Evolutionary conservation across 2,797 vertebrate genomes (phyloP).

Genomic region (Otolemur crassicaudatus): DNA sequence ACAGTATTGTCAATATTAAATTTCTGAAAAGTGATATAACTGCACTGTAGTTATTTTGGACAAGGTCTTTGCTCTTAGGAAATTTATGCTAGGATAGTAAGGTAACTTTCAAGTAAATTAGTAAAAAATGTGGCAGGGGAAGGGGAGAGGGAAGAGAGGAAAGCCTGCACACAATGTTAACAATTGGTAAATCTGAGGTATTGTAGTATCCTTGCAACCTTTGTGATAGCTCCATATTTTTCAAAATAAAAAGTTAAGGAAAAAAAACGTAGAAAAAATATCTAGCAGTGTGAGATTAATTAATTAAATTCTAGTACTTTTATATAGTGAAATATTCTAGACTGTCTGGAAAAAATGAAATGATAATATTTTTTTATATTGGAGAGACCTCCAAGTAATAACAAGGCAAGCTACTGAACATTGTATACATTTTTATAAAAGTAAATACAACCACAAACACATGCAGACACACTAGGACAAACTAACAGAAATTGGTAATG

Average conservation of each 20-base stretch:
- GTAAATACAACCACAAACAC: constrained; percentile 2
- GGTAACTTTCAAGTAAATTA: constrained; percentile 7
- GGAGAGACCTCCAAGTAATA: background rate
- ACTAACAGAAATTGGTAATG: background rate
- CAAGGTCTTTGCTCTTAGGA: background rate
- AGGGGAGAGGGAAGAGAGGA: background rate
- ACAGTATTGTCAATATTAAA: background rate
- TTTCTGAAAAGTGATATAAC: background rate
- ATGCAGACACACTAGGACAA: background rate
- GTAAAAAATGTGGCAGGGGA: background rate
- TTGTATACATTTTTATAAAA: background rate
- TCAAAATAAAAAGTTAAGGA: background rate
- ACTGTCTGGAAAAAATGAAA: background rate
- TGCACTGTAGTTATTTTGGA: constrained; percentile 1
- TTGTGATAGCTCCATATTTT: background rate
- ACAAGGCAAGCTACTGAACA: background rate
- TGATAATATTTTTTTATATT: background rate
- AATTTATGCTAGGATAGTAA: background rate
- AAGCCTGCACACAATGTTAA: background rate
- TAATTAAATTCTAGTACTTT: background rate
- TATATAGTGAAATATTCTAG: background rate
- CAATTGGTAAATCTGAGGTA: background rate
- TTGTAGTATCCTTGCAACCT: background rate
- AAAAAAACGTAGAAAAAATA: background rate
- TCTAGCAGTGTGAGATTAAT: background rate